Base-by-base conservation (phyloP, 2,888 invertebrate genomes). In the Habrosyne pyritoides region DNA sequence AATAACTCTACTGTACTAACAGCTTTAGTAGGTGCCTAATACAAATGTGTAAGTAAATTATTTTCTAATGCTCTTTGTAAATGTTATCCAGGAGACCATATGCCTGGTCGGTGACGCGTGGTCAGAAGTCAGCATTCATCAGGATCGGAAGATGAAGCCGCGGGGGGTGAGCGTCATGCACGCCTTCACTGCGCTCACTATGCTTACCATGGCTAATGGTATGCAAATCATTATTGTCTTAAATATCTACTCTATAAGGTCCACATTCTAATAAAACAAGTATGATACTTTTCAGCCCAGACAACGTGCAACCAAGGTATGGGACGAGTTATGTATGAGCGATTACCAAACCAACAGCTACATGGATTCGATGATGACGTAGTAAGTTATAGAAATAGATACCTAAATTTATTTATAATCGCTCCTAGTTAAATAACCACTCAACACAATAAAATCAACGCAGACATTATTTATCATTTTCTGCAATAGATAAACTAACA, bases 311-410 rank as follows among this genome's bases (percentile, higher is more conserved):
- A 98, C 82, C 96, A 97, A 81, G 98, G 98, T 55, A 94, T 96
- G 81, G 98, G 98, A 46, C 94, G 97, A 79, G 95, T 98, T 33
- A 96, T 97, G 89, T 98, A 97, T 81, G 98, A 98, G 88, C 94
- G 97, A 75, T 87, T 98, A 73, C 97, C 98, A 42, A 97, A 98
- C 83, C 97, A 97, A 76, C 97, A 98, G 83, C 89, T 97, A 36
- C 97, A 97, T 90, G 97, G 97, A 61, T 97, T 97, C 75, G 97
- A 97, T 73, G 97, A 97, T 73, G 97, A 98, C 82, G 96, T 97
- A 71, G 97, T 97, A 74, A 90, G 94, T 91, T 8, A 42, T 18
- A 18, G 18, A 18, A 18, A 42, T 42, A 24, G 24, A 24, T 24
- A n/a, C n/a, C n/a, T n/a, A n/a, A n/a, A 33, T 18, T 18, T 18